These are phyloP conservation scores for Tautogolabrus adspersus DNA, from an alignment of 2,113 vertebrate genomes.

Conservation along the genomic window DNA sequence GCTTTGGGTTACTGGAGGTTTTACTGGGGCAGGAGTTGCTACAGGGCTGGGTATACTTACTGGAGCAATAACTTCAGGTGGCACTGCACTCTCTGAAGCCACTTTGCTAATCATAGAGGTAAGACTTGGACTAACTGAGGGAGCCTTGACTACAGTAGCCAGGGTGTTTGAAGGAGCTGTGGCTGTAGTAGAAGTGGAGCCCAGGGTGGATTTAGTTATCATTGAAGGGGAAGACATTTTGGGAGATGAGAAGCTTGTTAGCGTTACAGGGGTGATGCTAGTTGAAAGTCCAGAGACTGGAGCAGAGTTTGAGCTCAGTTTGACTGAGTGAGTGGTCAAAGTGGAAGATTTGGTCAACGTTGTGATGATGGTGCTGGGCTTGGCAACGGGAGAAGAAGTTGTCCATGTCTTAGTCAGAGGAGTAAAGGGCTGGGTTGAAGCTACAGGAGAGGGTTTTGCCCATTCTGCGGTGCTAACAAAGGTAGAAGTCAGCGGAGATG, in stretches of 20 bases:
- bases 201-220: conserved; percentile 45
- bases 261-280: conserved; percentile 21
- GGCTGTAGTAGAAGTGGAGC: conserved; percentile 14
- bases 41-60: conserved; percentile 55
- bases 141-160: conserved; percentile 38
- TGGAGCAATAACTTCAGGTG: conserved; percentile 29
- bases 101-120: conserved; percentile 50
- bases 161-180: conserved; percentile 39
- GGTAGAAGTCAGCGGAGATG: conserved; percentile 19
- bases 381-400: conserved; percentile 38
- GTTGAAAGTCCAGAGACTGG: conserved; percentile 4
- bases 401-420: conserved; percentile 23
- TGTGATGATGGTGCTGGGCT: conserved; percentile 57
- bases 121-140: conserved; percentile 31
- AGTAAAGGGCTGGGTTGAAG: conserved; percentile 24
- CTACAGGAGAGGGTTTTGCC: conserved; percentile 40
- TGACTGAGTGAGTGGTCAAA: conserved; percentile 52
- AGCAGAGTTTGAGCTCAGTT: conserved; percentile 50
- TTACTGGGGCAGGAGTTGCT: conserved; percentile 26
- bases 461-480: conserved; percentile 18
- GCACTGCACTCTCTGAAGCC: conserved; percentile 34
- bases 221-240: conserved; percentile 37
- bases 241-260: conserved; percentile 44
- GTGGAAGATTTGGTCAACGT: conserved; percentile 67
- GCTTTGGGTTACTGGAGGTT: conserved; percentile 43